Evolutionary conservation across 2,888 invertebrate genomes (phyloP), one percentile per base, ranked within the genome.

Genomic region (Apomyelois bistriatella): DNA sequence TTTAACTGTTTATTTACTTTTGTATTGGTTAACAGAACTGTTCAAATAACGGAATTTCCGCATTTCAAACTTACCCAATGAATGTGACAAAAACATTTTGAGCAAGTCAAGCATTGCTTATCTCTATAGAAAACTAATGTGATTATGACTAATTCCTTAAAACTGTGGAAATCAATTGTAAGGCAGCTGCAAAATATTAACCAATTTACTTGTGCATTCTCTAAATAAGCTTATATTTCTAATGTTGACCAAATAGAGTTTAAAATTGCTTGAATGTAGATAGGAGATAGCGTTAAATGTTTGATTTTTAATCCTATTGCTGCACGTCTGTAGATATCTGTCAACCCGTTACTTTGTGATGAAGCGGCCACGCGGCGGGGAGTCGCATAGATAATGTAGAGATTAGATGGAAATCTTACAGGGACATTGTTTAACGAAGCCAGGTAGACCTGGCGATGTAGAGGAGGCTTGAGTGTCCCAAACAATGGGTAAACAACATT

Each of bases 271-370:
- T 68, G 70, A 65, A 63, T 68, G 65, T 65, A 65, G 60, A 59
- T 70, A 70, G 69, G 70, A 75, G 5, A 5, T 22, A 3, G 22
- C 5, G 5, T 22, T 76, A 72, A 67, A 68, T 70, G 72, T 70
- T 70, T 78, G 76, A 80, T 83, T 82, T 77, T 82, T 85, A 86
- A 89, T 85, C 81, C 83, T 79, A 83, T 88, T 82, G 75, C 70
- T 68, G 66, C 72, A 76, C 76, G 82, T 76, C 82, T 78, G 79
- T 79, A 68, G 76, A 80, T 82, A 85, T 82, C 87, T 90, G 89
- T 90, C 89, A 90, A 89, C 89, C 88, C 87, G 82, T 86, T 86
- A 84, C 85, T 90, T 90, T 89, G 89, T 88, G 81, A 76, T 68
- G 79, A 74, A 74, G 80, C 85, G 85, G 74, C 77, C 74, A 66